These are phyloP conservation scores for Blennius ocellaris DNA, from an alignment of 2,113 vertebrate species.

Conservation along the genomic window DNA sequence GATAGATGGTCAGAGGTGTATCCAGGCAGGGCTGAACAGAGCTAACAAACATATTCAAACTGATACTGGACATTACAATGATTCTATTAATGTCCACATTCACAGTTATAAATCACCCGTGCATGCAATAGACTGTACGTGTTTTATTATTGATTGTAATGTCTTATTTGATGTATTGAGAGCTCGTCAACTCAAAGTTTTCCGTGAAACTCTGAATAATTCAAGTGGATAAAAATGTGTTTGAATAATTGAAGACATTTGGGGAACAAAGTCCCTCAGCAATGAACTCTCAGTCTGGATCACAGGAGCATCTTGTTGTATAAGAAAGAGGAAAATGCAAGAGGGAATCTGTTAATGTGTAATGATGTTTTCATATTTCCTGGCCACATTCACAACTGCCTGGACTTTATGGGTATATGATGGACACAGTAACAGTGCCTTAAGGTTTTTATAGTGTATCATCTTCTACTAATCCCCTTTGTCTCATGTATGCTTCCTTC, in stretches of 20 bases:
- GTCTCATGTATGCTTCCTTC: too few relatives aligned
- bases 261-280: constrained; percentile 53
- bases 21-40: not conserved
- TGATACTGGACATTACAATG: not conserved
- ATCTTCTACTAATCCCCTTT: too few relatives aligned
- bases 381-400: not conserved
- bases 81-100: not conserved
- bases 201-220: constrained; percentile 70
- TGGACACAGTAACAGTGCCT: too few relatives aligned
- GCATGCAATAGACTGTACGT: not conserved
- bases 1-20: constrained; percentile 13
- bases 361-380: not conserved
- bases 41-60: constrained; percentile 7
- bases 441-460: too few relatives aligned
- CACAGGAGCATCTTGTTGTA: constrained; percentile 4
- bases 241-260: constrained; percentile 71
- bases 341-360: constrained; percentile 4
- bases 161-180: not conserved
- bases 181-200: constrained; percentile 41
- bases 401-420: too few relatives aligned
- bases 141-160: constrained; percentile 20
- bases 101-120: constrained; percentile 9
- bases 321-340: not conserved
- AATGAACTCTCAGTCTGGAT: constrained; percentile 15
- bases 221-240: constrained; percentile 70